A percentile compares a stretch with the other conserved stretches of the same genome.
These are phyloP conservation scores for Zalophus californianus DNA, from an alignment of 2,797 vertebrate genomes.

Conservation along the genomic window DNA sequence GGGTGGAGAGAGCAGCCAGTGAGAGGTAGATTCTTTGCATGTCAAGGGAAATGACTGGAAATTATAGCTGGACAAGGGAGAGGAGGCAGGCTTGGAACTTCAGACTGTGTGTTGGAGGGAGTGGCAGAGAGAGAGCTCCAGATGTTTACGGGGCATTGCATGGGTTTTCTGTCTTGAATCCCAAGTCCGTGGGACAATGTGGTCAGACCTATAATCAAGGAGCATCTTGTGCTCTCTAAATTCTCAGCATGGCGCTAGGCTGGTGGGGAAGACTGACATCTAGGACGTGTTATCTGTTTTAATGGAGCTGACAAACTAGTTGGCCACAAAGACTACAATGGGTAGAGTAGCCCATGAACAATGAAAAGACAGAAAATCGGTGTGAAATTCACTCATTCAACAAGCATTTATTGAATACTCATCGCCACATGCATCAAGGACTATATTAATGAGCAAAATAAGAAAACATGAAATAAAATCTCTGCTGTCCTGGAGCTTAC, in stretches of 20 bases:
- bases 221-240: background rate
- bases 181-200: background rate
- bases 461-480: background rate
- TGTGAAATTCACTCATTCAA: background rate
- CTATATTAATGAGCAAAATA: background rate
- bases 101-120: background rate
- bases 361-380: background rate
- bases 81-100: background rate
- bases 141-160: accelerated
- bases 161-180: background rate
- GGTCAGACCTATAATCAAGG: background rate
- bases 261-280: too few relatives aligned
- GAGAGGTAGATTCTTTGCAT: background rate
- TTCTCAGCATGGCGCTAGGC: background rate
- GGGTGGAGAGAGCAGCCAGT: background rate
- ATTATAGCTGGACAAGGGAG: background rate
- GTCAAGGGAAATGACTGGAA: constrained; percentile 26
- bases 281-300: background rate
- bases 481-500: background rate
- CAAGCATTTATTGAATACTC: background rate
- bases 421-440: background rate
- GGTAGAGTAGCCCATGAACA: background rate
- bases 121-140: background rate
- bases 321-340: background rate
- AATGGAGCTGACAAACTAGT: background rate